These are phyloP conservation scores for Drosophila leonis DNA, from an alignment of 2,888 invertebrate species.

Conservation along the genomic window DNA sequence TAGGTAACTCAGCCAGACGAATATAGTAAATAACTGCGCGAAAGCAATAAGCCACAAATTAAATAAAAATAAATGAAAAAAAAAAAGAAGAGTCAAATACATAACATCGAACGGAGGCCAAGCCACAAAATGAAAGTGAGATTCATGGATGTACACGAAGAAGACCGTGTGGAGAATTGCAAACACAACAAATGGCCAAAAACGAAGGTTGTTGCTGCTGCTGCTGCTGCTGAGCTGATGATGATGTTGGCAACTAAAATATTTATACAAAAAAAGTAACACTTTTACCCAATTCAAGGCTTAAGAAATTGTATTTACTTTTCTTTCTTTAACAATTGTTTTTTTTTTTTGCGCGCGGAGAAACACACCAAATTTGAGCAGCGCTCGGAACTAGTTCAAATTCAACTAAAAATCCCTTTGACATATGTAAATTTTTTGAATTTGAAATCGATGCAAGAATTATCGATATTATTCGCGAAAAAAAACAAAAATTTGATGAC, in stretches of 20 bases:
- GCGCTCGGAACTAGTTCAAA: conserved; percentile 6
- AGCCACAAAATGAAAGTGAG: conserved; percentile 70
- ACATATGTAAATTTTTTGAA: conserved; percentile 2
- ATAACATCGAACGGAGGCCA: conserved; percentile 30
- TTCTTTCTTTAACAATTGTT: background rate
- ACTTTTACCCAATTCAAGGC: conserved; percentile 41
- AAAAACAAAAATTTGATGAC: conserved; percentile 4
- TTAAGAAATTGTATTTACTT: conserved; percentile 22
- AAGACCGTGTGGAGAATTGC: conserved; percentile 46
- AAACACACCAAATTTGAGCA: background rate
- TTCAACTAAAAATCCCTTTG: background rate
- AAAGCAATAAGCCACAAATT: conserved; percentile 26
- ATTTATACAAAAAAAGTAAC: conserved; percentile 20
- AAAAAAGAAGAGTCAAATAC: conserved; percentile 18
- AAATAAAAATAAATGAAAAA: conserved; percentile 11
- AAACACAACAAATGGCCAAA: conserved; percentile 43
- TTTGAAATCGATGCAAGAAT: conserved; percentile 3
- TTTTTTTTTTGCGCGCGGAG: background rate
- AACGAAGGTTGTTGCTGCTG: conserved; percentile 22
- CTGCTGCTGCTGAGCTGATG: conserved; percentile 27
- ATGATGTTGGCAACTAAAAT: conserved; percentile 30
- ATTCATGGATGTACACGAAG: conserved; percentile 27
- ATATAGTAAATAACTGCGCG: conserved; percentile 13
- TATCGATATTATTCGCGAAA: conserved; percentile 16
- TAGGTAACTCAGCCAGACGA: conserved; percentile 35